These are phyloP conservation scores for Takifugu ocellatus DNA, from an alignment of 2,797 vertebrate genomes.

Conservation along the genomic window DNA sequence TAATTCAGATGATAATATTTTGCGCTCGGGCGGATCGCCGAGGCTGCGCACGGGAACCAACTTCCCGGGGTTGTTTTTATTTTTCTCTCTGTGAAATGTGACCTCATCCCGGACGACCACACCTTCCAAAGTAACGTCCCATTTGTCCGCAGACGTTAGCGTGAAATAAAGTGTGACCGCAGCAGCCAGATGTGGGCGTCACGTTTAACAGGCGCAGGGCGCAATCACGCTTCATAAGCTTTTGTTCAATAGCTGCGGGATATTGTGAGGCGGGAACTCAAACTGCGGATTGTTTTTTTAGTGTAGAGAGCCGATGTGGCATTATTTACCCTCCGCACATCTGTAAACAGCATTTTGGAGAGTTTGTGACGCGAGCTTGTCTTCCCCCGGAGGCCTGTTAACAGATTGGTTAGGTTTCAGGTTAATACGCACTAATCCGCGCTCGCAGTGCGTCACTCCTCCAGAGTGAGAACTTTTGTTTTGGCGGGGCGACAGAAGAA, in stretches of 20 bases:
- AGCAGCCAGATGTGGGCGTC: conserved; percentile 14
- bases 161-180: conserved; percentile 12
- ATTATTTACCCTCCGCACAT: conserved; percentile 8
- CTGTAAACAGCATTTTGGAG: conserved; percentile 9
- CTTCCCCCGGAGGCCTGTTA: conserved; percentile 45
- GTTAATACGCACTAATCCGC: conserved; percentile 17
- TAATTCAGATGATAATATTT: background rate
- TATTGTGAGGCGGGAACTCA: conserved; percentile 12
- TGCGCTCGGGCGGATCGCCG: background rate
- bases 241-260: conserved; percentile 9
- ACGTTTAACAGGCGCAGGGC: conserved; percentile 1
- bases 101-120: conserved; percentile 2
- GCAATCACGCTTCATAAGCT: conserved; percentile 6
- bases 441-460: conserved; percentile 58
- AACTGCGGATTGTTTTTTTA: conserved; percentile 7
- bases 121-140: conserved; percentile 16
- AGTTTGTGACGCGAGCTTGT: conserved; percentile 9
- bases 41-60: conserved; percentile 1
- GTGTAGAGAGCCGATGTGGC: conserved; percentile 11
- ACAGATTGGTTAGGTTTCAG: conserved; percentile 32
- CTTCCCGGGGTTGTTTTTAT: background rate
- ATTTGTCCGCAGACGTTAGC: conserved; percentile 11
- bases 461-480: conserved; percentile 78
- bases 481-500: conserved; percentile 77
- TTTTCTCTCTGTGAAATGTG: conserved; percentile 1